These are phyloP conservation scores for Cardiocondyla obscurior DNA, from an alignment of 1,140 invertebrate genomes.

Conservation along the genomic window DNA sequence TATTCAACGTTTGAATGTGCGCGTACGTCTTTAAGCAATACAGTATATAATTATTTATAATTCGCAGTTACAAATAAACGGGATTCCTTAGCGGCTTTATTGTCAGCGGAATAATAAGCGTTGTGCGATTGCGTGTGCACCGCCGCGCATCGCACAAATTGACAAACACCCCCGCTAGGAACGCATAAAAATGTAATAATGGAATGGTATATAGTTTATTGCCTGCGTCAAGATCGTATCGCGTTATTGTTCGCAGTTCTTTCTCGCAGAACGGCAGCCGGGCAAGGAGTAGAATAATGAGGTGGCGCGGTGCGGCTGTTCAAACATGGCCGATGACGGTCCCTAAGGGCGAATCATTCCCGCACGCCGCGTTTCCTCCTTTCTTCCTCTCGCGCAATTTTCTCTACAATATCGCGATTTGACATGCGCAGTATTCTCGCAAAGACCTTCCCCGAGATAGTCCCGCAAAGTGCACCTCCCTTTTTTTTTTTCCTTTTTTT, in stretches of 20 bases:
- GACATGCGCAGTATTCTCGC: not conserved
- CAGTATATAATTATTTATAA: not conserved
- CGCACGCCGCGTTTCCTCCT: not conserved
- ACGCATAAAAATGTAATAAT: slow-evolving; percentile 50
- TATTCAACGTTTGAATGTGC: not conserved
- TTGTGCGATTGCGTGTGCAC: slow-evolving; percentile 27
- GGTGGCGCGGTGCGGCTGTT: slow-evolving; percentile 41
- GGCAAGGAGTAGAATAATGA: slow-evolving; percentile 45
- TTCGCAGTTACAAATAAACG: not conserved
- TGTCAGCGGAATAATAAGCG: not conserved
- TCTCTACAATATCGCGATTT: slow-evolving; percentile 43
- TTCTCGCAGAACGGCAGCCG: slow-evolving; percentile 54
- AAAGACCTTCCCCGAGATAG: not conserved
- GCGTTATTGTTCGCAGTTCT: slow-evolving; percentile 42
- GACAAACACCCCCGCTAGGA: slow-evolving; percentile 9
- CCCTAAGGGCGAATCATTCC: slow-evolving; percentile 45
- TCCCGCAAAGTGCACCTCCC: not conserved
- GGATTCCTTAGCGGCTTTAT: not conserved
- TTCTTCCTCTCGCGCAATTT: slow-evolving; percentile 36
- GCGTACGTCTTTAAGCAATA: not conserved
- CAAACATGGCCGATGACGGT: slow-evolving; percentile 47
- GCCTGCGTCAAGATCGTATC: slow-evolving; percentile 51
- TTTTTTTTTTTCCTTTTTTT: not conserved
- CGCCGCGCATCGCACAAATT: slow-evolving; percentile 35
- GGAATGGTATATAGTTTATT: slow-evolving; percentile 55